Evolutionary conservation across 2,888 invertebrate species (phyloP).

Genomic region (Pristionchus arcanus): DNA sequence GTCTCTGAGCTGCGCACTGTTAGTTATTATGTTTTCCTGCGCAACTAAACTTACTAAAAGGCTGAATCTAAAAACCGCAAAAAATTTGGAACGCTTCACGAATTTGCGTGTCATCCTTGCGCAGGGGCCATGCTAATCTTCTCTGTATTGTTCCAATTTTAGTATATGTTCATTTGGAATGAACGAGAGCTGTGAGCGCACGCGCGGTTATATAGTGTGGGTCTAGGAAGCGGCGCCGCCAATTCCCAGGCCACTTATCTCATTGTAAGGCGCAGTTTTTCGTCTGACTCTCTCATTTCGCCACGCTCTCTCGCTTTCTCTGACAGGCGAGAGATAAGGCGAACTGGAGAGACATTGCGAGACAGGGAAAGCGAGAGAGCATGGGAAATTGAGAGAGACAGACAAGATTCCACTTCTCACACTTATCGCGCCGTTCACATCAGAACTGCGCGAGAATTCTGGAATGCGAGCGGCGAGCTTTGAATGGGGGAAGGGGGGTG

Average conservation of each 20-base stretch:
- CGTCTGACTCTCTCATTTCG: neutral
- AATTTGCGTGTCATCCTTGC: slow-evolving; percentile 90
- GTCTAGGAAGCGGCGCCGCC: neutral
- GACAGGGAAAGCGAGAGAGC: neutral
- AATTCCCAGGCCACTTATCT: slow-evolving; percentile 13
- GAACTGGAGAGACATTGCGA: neutral
- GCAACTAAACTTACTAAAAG: neutral
- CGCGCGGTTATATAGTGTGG: neutral
- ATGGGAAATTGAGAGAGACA: neutral
- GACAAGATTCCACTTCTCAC: neutral
- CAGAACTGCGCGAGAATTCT: neutral
- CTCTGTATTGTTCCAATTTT: slow-evolving; percentile 94
- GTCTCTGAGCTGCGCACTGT: neutral
- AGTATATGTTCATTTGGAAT: slow-evolving; percentile 80
- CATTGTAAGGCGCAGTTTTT: too few relatives aligned
- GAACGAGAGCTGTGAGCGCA: neutral
- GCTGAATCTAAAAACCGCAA: slow-evolving; percentile 57
- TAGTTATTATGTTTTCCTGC: neutral
- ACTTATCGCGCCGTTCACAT: neutral
- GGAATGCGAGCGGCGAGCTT: neutral
- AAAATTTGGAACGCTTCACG: slow-evolving; percentile 89
- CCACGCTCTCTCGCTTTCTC: neutral
- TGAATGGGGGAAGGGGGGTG: neutral
- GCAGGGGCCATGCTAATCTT: slow-evolving; percentile 93
- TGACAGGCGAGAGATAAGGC: neutral